Percentiles rank a stretch among this genome's conserved stretches.
Conservation (phyloP, 1,140 invertebrate species). For the Lepidostoma basale region DNA sequence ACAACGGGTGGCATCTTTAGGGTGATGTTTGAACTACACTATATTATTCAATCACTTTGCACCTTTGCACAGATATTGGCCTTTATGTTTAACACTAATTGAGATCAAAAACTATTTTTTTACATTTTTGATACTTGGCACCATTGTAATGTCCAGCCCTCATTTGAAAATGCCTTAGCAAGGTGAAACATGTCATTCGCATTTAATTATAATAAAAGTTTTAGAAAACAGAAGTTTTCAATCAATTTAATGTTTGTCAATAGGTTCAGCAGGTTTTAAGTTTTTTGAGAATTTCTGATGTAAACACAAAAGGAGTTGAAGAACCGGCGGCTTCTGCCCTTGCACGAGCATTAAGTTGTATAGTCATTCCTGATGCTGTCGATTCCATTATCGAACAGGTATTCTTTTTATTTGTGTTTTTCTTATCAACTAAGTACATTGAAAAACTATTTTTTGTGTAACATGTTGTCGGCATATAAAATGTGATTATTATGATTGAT, state of each 20-base stretch:
- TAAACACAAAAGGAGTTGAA: slow-evolving; percentile 47
- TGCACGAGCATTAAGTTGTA: slow-evolving; percentile 49
- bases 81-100: too few relatives aligned
- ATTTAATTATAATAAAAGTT: slow-evolving; percentile 37
- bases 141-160: too few relatives aligned
- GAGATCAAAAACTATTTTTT: too few relatives aligned
- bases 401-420: slow-evolving; percentile 17
- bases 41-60: too few relatives aligned
- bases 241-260: neutral
- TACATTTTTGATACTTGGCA: too few relatives aligned
- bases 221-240: too few relatives aligned
- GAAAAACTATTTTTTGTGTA: neutral
- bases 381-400: slow-evolving; percentile 52
- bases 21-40: too few relatives aligned
- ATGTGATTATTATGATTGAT: slow-evolving; percentile 1
- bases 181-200: slow-evolving; percentile 23
- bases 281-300: slow-evolving; percentile 48
- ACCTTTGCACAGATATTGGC: too few relatives aligned
- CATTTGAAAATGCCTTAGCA: too few relatives aligned
- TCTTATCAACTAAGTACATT: too few relatives aligned
- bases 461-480: neutral
- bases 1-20: too few relatives aligned
- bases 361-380: slow-evolving; percentile 51
- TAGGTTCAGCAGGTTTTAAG: slow-evolving; percentile 56
- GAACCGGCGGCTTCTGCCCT: slow-evolving; percentile 52